Evolutionary conservation across 2,113 vertebrate species (phyloP).

Genomic region (Xerus inauris): DNA sequence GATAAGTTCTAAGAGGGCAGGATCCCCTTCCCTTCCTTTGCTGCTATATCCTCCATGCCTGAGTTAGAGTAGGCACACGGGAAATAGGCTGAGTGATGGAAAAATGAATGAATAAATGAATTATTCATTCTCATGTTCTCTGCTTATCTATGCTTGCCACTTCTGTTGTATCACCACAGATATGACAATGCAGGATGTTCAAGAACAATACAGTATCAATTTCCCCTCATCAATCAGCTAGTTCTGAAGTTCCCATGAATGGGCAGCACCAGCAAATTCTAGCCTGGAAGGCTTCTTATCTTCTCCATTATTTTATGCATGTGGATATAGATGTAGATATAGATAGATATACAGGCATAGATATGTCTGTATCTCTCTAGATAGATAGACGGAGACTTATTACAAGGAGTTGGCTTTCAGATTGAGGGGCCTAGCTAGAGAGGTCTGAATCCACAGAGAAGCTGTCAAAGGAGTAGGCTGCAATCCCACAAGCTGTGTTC

Average conservation of each 20-base stretch:
- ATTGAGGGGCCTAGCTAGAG: background rate
- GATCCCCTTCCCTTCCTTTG: background rate
- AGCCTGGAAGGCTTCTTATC: background rate
- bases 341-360: background rate
- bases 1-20: background rate
- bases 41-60: background rate
- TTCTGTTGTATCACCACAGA: background rate
- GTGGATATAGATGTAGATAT: background rate
- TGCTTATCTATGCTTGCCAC: background rate
- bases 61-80: background rate
- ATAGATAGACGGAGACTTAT: background rate
- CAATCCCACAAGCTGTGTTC: background rate
- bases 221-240: background rate
- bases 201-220: background rate
- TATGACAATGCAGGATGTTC: background rate
- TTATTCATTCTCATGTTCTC: background rate
- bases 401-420: background rate
- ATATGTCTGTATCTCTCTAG: too few species aligned
- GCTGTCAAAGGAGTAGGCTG: background rate
- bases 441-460: background rate
- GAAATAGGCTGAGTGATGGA: background rate
- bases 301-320: background rate
- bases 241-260: background rate
- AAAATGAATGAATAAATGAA: background rate
- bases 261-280: background rate